Base-by-base conservation (phyloP, 2,888 invertebrate species). In the Pammene fasciana region DNA sequence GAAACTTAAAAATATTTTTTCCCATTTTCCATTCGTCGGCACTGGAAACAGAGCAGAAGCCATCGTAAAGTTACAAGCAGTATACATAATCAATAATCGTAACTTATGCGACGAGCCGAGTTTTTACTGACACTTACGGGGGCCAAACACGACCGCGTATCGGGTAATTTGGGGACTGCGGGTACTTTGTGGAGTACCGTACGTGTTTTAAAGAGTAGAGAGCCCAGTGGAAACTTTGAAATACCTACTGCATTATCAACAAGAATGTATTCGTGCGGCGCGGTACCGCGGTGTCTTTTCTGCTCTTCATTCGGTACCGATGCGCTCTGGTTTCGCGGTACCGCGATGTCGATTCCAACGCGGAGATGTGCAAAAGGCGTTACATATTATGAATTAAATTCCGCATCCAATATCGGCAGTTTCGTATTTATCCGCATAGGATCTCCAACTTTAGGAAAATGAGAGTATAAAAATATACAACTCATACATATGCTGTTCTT, bases 1-100 rank as follows among this genome's bases (percentile, higher is more conserved):
- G 26, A 26, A 26, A 26, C 2, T 26, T 4, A 26, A 26, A 1
- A 26, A 3, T 26, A 26, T 26, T 26, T 26, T 26, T 26, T 26
- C 26, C 4, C 26, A 43, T 1, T 9, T 11, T 43, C 43, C 43
- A 43, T 11, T 43, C 10, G 0, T 43, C 41, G 65, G 74, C 72
- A 86, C 78, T 85, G 88, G 84, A 85, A 82, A 85, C 86, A 73
- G 61, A 72, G 78, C 81, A 79, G 26, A 26, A 26, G 82, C 80
- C 81, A 83, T 81, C 86, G 83, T 86, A 85, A 86, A 88, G 81
- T 85, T 89, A 88, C 85, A 86, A 80, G 82, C 83, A 83, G 87
- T 88, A 89, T 88, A 90, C 86, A 84, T 88, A 87, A 89, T 90
- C 89, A 90, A 90, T 90, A 88, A 87, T 83, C 82, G 83, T 86